Evolutionary conservation across 2,888 invertebrate genomes (phyloP).

Genomic region (Desoria tigrina): DNA sequence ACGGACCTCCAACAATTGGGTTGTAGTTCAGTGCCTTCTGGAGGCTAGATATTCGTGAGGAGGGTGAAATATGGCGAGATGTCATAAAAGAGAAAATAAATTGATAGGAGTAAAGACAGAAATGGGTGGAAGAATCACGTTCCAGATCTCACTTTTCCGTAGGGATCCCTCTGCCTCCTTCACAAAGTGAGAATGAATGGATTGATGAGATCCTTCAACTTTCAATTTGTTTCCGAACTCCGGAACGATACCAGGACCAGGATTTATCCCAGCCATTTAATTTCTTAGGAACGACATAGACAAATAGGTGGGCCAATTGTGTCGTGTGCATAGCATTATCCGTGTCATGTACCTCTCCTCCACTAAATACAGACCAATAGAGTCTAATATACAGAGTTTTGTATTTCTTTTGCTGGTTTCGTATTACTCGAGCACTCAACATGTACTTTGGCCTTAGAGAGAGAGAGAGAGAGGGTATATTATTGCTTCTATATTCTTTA

Average conservation of each 20-base stretch:
- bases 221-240: conserved; percentile 19
- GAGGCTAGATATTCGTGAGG: background rate
- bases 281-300: conserved; percentile 7
- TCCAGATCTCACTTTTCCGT: conserved; percentile 22
- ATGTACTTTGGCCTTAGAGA: no score
- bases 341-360: no score
- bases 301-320: conserved; percentile 6
- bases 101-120: conserved; percentile 30
- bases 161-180: background rate
- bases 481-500: no score
- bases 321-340: background rate
- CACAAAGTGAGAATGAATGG: background rate
- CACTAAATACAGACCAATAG: no score
- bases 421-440: no score
- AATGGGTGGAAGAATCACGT: conserved; percentile 38
- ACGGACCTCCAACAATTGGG: conserved; percentile 2
- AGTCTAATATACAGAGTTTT: no score
- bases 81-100: conserved; percentile 32
- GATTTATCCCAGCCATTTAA: conserved; percentile 20
- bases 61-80: conserved; percentile 23
- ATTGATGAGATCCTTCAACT: conserved; percentile 19
- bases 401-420: no score
- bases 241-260: background rate
- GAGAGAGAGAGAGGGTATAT: no score
- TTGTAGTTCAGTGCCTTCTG: background rate